Evolutionary conservation across 2,113 vertebrate genomes (phyloP).

Genomic region (Entelurus aequoreus): DNA sequence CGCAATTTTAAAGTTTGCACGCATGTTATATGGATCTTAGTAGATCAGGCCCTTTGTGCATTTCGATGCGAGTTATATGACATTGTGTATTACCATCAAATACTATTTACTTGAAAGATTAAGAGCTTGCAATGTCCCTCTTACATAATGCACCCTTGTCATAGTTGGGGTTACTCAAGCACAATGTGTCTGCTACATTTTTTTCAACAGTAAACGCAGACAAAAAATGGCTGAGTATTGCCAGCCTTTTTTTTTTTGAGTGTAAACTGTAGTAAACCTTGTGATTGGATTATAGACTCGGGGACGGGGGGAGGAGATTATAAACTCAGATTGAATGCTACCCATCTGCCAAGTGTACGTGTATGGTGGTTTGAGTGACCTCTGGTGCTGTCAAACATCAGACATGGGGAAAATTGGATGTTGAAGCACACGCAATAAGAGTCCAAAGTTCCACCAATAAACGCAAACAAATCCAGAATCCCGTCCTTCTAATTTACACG

Average conservation of each 20-base stretch:
- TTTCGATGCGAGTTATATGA: no score
- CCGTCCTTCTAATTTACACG: no score
- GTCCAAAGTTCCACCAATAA: no score
- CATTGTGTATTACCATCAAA: no score
- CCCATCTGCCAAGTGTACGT: slow-evolving; percentile 34
- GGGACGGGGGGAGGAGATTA: slow-evolving; percentile 24
- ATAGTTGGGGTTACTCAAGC: neutral
- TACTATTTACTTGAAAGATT: neutral
- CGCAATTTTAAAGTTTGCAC: no score
- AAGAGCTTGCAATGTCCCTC: neutral
- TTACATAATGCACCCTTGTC: slow-evolving; percentile 1
- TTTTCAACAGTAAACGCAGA: neutral
- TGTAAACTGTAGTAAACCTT: slow-evolving; percentile 15
- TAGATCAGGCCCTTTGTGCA: no score
- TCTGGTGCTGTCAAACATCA: neutral
- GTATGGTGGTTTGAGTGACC: neutral
- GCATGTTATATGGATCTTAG: no score
- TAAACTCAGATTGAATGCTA: slow-evolving; percentile 13
- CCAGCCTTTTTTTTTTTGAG: slow-evolving; percentile 3
- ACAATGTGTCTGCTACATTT: neutral
- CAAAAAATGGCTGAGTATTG: neutral
- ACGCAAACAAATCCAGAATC: no score
- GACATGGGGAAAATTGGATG: neutral
- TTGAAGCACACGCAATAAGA: no score
- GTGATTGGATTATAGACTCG: slow-evolving; percentile 39